Percentiles rank a stretch among this genome's conserved stretches.
These are phyloP conservation scores for Aphelinus certus DNA, from an alignment of 1,140 invertebrate genomes.

Conservation along the genomic window DNA sequence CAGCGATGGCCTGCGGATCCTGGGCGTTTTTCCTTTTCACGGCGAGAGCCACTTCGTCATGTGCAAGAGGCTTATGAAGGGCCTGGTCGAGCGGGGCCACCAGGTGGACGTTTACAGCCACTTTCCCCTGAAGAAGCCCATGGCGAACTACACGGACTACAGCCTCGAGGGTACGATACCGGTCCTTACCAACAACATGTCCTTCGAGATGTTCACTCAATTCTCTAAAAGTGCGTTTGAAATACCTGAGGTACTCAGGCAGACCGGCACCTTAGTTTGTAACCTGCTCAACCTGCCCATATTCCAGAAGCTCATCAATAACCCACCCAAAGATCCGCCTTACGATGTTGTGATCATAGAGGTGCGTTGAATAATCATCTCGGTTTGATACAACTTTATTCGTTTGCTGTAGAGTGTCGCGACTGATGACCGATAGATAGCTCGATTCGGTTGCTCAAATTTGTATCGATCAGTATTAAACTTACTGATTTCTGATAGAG, in stretches of 20 bases:
- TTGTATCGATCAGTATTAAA: too few species aligned
- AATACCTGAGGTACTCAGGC: neutral
- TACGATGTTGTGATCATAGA: constrained; percentile 47
- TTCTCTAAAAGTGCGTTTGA: neutral
- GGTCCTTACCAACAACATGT: constrained; percentile 41
- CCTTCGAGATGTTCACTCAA: constrained; percentile 4
- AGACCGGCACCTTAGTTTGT: constrained; percentile 34
- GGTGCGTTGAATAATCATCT: constrained; percentile 28
- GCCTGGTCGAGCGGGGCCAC: constrained; percentile 60
- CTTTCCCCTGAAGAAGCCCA: constrained; percentile 54
- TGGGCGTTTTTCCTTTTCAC: constrained; percentile 57
- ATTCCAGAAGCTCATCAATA: constrained; percentile 42
- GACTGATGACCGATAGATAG: too few species aligned
- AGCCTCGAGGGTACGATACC: constrained; percentile 44
- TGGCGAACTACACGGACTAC: constrained; percentile 56
- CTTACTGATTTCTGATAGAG: too few species aligned
- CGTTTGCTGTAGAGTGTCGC: too few species aligned
- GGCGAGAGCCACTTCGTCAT: constrained; percentile 60
- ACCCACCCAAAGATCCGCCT: constrained; percentile 37
- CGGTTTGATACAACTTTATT: too few species aligned
- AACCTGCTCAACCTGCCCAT: constrained; percentile 42
- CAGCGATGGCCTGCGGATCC: constrained; percentile 42
- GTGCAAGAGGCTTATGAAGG: constrained; percentile 54
- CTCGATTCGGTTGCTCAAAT: too few species aligned
- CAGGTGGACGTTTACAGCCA: constrained; percentile 59